phyloP scores from a whole-genome alignment of 2,113 vertebrate genomes.

The Dolichallabes microphthalmus region DNA sequence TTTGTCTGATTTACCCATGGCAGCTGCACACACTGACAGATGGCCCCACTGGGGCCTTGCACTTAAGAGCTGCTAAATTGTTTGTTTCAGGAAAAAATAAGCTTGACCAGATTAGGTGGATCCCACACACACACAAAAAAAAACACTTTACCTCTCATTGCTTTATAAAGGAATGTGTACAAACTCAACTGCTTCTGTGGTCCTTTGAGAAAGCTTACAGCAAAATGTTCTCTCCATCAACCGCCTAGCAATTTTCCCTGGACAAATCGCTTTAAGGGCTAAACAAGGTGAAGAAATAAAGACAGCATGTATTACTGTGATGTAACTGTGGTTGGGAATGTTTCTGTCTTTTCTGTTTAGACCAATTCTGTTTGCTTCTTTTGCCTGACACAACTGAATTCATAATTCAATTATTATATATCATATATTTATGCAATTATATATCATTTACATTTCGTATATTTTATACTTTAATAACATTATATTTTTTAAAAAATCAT shows the following conservation, averaged over 20 bases:
- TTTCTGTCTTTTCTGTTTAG: neutral
- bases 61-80: neutral
- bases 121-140: neutral
- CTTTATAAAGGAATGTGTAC: conserved; percentile 17
- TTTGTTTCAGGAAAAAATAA: conserved; percentile 14
- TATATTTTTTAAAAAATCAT: neutral
- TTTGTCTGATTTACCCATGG: conserved; percentile 25
- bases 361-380: neutral
- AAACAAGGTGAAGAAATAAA: conserved; percentile 8
- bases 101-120: neutral
- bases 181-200: neutral
- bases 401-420: neutral
- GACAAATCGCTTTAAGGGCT: neutral
- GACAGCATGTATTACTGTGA: conserved; percentile 3
- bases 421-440: too few relatives aligned
- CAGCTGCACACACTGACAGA: neutral
- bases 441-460: too few relatives aligned
- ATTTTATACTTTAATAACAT: too few relatives aligned
- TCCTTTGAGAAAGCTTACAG: conserved; percentile 28
- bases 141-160: conserved; percentile 11
- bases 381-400: neutral
- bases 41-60: conserved; percentile 18
- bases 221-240: conserved; percentile 24
- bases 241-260: neutral
- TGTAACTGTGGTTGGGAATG: neutral